Base-by-base conservation (phyloP, 2,113 vertebrate genomes). In the Otolemur garnettii region DNA sequence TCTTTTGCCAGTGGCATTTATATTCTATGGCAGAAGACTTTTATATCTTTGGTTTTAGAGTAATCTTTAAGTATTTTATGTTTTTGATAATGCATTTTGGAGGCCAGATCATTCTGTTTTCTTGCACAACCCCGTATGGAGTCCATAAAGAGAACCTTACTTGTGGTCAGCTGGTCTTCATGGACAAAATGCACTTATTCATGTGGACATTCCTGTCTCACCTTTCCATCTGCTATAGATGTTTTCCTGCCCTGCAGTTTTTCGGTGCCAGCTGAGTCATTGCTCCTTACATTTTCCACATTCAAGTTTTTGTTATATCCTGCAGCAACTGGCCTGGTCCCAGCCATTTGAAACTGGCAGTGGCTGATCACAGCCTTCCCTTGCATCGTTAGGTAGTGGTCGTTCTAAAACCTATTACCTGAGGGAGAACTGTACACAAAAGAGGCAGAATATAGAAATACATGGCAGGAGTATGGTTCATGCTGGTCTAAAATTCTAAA, bases 31-130 rank as follows among this genome's bases (percentile, higher is more conserved):
- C 45, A 87, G 50, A 75, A 69, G 10, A 9, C 22, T 87, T 92
- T 87, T 28, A 60, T 91, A 35, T n/a, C 79, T 72, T 53, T 90
- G 50, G 4, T 77, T 95, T 87, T 85, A 69, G 19, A 79, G n/a
- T 84, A 57, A 64, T n/a, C 15, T 75, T 75, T 68, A 59, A 38
- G 19, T 17, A 74, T 87, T 82, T 59, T 30, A 90, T 88, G 60
- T 38, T 96, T 89, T 66, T 79, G 79, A 57, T 83, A 55, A 66
- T 83, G 15, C 18, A 64, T 2, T 59, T 50, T 82, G 71, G 45
- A 64, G 30, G 3, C 24, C 59, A 84, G 30, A 68, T 9, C 26
- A 50, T n/a, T 93, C 9, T 85, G 12, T 84, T 77, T 30, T 75
- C 26, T 35, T 35, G 22, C 4, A 69, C n/a, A 71, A 18, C 72